These are phyloP conservation scores for Drosophila bipectinata DNA, from an alignment of 1,140 invertebrate species.

Conservation along the genomic window DNA sequence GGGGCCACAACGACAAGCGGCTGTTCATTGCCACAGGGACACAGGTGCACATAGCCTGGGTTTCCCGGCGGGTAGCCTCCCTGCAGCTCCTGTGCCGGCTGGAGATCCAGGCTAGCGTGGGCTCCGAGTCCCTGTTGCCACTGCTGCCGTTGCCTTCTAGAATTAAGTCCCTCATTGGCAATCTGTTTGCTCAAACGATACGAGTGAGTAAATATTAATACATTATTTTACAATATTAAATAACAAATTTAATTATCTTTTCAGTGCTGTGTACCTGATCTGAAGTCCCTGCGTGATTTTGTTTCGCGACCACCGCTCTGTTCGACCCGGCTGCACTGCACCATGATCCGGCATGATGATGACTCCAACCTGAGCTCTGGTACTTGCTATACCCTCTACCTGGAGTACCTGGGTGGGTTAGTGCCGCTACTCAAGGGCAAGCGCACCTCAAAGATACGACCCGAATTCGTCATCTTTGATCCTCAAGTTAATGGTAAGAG, in stretches of 20 bases:
- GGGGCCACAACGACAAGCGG: slow-evolving; percentile 98
- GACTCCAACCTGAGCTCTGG: slow-evolving; percentile 88
- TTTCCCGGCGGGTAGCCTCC: slow-evolving; percentile 94
- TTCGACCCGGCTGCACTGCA: slow-evolving; percentile 95
- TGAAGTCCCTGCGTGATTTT: slow-evolving; percentile 94
- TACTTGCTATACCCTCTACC: slow-evolving; percentile 96
- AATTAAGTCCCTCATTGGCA: slow-evolving; percentile 92
- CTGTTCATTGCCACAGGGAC: slow-evolving; percentile 96
- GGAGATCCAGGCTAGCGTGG: slow-evolving; percentile 87
- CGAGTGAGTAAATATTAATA: slow-evolving; percentile 86
- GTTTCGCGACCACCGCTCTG: slow-evolving; percentile 95
- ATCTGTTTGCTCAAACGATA: slow-evolving; percentile 98
- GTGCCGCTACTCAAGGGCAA: slow-evolving; percentile 98
- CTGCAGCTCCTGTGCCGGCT: slow-evolving; percentile 94
- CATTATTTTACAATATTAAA: neutral
- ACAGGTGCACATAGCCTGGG: slow-evolving; percentile 95
- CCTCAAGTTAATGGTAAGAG: slow-evolving; percentile 91
- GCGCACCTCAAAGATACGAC: slow-evolving; percentile 97
- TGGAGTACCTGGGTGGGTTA: slow-evolving; percentile 97
- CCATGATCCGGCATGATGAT: slow-evolving; percentile 97
- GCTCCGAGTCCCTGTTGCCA: slow-evolving; percentile 86
- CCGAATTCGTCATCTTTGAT: slow-evolving; percentile 99
- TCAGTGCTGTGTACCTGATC: slow-evolving; percentile 96
- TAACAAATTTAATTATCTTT: neutral
- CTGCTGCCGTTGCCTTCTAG: slow-evolving; percentile 93